phyloP scores from a whole-genome alignment of 2,113 vertebrate genomes.

The Puntigrus tetrazona region DNA sequence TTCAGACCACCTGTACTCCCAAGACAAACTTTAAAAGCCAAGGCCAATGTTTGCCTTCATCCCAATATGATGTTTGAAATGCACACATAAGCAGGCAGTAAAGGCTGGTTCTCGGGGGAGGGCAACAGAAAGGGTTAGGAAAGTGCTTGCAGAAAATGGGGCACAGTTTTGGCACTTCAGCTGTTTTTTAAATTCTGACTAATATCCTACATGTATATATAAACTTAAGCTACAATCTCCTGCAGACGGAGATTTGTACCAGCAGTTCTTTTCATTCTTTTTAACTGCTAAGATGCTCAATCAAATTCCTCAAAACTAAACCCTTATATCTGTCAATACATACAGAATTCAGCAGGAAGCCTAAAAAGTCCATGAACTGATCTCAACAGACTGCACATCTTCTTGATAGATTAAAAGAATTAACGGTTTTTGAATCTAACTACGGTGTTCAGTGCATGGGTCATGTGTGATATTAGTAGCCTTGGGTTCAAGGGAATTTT shows the following conservation, averaged over 20 bases:
- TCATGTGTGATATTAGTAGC: neutral
- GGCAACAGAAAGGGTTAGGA: constrained; percentile 9
- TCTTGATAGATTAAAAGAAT: too few species aligned
- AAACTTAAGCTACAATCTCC: neutral
- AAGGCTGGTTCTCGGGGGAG: constrained; percentile 17
- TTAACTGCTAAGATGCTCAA: neutral
- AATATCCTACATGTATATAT: neutral
- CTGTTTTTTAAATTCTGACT: neutral
- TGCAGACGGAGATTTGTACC: neutral
- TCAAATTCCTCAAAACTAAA: neutral
- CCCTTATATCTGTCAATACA: neutral
- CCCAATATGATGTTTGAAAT: neutral
- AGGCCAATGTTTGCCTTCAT: neutral
- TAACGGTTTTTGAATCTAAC: too few species aligned
- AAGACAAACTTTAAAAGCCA: neutral
- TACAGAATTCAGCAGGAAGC: neutral
- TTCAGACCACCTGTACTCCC: neutral
- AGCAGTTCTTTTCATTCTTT: neutral
- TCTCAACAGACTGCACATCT: neutral
- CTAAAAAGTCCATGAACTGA: neutral
- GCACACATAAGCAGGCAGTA: neutral
- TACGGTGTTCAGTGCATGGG: neutral
- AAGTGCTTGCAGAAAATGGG: constrained; percentile 4
- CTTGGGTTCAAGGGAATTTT: neutral
- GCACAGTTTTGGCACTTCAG: neutral